Percentiles rank a stretch among this genome's conserved stretches.
Evolutionary conservation across 2,888 invertebrate genomes (phyloP).

Genomic region (Aproaerema taeniolella): DNA sequence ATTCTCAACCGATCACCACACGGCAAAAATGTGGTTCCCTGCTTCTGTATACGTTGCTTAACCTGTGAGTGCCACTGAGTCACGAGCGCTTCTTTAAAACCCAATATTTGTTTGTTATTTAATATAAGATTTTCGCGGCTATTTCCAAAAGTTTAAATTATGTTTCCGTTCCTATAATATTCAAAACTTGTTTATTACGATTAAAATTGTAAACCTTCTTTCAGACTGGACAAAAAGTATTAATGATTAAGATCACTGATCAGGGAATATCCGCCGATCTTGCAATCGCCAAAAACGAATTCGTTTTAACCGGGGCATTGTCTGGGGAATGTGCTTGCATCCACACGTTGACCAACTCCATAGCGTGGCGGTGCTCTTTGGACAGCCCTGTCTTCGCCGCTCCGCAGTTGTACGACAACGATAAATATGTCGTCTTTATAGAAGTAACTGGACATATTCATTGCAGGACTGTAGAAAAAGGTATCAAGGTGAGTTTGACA

Average conservation of each 20-base stretch:
- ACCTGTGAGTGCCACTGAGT: too few relatives aligned
- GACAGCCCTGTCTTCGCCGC: constrained; percentile 81
- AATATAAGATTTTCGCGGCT: too few relatives aligned
- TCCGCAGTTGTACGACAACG: constrained; percentile 74
- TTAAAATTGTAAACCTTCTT: too few relatives aligned
- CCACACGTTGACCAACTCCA: constrained; percentile 59
- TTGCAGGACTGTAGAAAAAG: constrained; percentile 67
- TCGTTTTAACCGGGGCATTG: constrained; percentile 72
- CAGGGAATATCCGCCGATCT: constrained; percentile 71
- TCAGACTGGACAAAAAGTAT: constrained; percentile 65
- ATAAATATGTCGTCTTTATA: constrained; percentile 72
- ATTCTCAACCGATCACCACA: too few relatives aligned
- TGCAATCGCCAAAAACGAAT: constrained; percentile 50
- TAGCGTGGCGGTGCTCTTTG: constrained; percentile 79
- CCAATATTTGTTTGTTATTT: too few relatives aligned
- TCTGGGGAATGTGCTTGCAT: constrained; percentile 78
- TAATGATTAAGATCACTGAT: constrained; percentile 49
- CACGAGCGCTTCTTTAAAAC: too few relatives aligned
- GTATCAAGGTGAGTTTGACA: constrained; percentile 70
- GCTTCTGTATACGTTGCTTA: too few relatives aligned
- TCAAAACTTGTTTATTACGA: too few relatives aligned
- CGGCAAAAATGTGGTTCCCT: too few relatives aligned
- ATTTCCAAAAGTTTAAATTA: too few relatives aligned
- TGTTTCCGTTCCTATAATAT: too few relatives aligned
- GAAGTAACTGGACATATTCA: constrained; percentile 77